phyloP scores from a whole-genome alignment of 2,797 vertebrate species.

The Adrianichthys oophorus region DNA sequence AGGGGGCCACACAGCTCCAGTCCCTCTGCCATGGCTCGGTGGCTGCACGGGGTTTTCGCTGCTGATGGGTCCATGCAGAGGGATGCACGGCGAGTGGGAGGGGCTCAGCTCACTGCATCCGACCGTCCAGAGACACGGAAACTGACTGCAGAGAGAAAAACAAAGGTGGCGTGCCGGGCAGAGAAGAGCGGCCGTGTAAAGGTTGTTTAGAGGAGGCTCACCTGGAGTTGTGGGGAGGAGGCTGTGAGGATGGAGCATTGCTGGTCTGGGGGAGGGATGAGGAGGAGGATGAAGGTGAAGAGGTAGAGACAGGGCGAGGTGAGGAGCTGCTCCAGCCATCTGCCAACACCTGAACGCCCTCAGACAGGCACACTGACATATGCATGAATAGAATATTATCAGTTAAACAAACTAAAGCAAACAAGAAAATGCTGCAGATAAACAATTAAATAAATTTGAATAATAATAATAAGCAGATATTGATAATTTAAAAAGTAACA shows the following conservation, averaged over 20 bases:
- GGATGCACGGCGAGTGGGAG: slow-evolving; percentile 72
- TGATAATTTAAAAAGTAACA: too few species aligned
- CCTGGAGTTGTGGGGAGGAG: slow-evolving; percentile 50
- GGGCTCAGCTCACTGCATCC: slow-evolving; percentile 80
- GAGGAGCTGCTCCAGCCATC: slow-evolving; percentile 81
- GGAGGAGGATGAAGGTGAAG: slow-evolving; percentile 79
- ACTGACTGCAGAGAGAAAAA: slow-evolving; percentile 78
- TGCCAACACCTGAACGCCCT: slow-evolving; percentile 50
- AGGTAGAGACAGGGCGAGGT: slow-evolving; percentile 36
- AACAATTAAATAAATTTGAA: too few species aligned
- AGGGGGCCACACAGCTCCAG: slow-evolving; percentile 77
- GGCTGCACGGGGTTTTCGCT: slow-evolving; percentile 79
- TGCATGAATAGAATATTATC: too few species aligned
- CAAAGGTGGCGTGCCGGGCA: not conserved
- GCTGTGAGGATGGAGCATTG: slow-evolving; percentile 35
- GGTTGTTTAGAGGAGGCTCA: slow-evolving; percentile 16
- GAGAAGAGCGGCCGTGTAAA: not conserved
- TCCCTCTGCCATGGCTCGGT: slow-evolving; percentile 71
- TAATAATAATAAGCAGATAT: too few species aligned
- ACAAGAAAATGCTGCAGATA: too few species aligned
- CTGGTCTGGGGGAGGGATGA: slow-evolving; percentile 62
- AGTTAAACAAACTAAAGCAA: too few species aligned
- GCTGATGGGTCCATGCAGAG: slow-evolving; percentile 71
- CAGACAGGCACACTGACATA: slow-evolving; percentile 35
- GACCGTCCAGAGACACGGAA: slow-evolving; percentile 90